A percentile compares a stretch with the other conserved stretches of the same genome.
These are phyloP conservation scores for Anolis sagrei DNA, from an alignment of 2,113 vertebrate species.

Conservation along the genomic window DNA sequence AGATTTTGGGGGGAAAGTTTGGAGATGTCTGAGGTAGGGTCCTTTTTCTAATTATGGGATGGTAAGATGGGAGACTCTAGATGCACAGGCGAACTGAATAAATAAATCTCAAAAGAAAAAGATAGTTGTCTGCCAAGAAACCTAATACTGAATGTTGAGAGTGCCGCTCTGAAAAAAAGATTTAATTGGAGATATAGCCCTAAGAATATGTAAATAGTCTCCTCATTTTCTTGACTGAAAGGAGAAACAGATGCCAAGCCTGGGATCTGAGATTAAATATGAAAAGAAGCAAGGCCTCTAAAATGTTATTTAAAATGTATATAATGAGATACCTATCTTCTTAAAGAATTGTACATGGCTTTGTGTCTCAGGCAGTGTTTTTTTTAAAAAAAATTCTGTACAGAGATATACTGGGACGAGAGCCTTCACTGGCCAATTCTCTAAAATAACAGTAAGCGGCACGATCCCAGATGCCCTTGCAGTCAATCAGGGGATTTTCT, in stretches of 20 bases:
- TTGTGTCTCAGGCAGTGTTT: conserved; percentile 13
- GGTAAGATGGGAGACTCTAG: conserved; percentile 63
- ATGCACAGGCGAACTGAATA: conserved; percentile 75
- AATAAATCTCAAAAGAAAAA: conserved; percentile 80
- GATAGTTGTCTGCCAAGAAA: conserved; percentile 78
- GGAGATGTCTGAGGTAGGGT: conserved; percentile 56
- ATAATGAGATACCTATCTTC: conserved; percentile 76
- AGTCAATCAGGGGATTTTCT: no score
- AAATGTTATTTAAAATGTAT: conserved; percentile 76
- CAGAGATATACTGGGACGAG: conserved; percentile 22
- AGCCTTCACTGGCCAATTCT: not conserved
- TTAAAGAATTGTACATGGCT: conserved; percentile 46
- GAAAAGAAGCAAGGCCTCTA: conserved; percentile 71
- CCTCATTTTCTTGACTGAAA: conserved; percentile 77
- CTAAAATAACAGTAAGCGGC: conserved; percentile 42
- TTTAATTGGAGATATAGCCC: conserved; percentile 80
- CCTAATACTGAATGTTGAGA: conserved; percentile 75
- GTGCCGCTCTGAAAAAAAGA: conserved; percentile 74
- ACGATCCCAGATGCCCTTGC: conserved; percentile 2
- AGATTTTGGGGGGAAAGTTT: conserved; percentile 51
- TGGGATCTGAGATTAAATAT: conserved; percentile 73
- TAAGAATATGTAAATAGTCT: conserved; percentile 82
- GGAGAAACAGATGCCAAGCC: conserved; percentile 81
- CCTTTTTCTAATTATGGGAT: conserved; percentile 71
- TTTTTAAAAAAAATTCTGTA: not conserved